A percentile compares a stretch with the other conserved stretches of the same genome.
phyloP scores from a whole-genome alignment of 1,140 invertebrate species.

The Drosophila sechellia region DNA sequence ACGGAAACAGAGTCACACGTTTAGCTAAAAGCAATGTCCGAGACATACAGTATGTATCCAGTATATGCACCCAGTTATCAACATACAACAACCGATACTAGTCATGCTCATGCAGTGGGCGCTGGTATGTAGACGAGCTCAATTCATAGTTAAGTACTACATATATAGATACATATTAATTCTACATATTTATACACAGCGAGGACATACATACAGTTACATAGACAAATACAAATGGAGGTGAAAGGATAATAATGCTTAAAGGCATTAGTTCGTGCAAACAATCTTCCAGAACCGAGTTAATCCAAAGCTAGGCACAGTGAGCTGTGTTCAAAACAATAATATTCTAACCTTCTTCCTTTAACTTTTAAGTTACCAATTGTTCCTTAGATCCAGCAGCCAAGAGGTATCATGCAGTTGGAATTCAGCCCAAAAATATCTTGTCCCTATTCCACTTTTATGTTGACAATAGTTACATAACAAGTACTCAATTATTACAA shows the following conservation, averaged over 20 bases:
- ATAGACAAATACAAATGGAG: slow-evolving; percentile 21
- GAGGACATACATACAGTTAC: slow-evolving; percentile 16
- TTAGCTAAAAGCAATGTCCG: slow-evolving; percentile 71
- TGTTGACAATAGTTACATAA: too few relatives aligned
- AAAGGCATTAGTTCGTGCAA: slow-evolving; percentile 17
- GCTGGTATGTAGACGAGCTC: slow-evolving; percentile 66
- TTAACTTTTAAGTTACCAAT: too few relatives aligned
- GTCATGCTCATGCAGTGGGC: slow-evolving; percentile 55
- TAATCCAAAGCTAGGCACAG: not conserved
- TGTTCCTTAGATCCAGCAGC: too few relatives aligned
- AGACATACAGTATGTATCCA: slow-evolving; percentile 41
- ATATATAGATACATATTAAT: slow-evolving; percentile 9
- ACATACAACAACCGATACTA: slow-evolving; percentile 25
- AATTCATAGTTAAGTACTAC: slow-evolving; percentile 58
- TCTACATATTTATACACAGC: slow-evolving; percentile 28
- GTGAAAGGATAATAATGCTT: slow-evolving; percentile 20
- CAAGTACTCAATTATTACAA: too few relatives aligned
- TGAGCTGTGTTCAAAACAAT: not conserved
- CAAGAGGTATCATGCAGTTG: too few relatives aligned
- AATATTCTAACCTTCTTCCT: too few relatives aligned
- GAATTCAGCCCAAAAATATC: too few relatives aligned
- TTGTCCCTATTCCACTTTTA: too few relatives aligned
- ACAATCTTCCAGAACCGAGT: slow-evolving; percentile 51
- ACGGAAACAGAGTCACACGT: slow-evolving; percentile 54
- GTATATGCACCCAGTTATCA: slow-evolving; percentile 23